phyloP scores from a whole-genome alignment of 2,888 invertebrate genomes.

The Hedychridium roseum region DNA sequence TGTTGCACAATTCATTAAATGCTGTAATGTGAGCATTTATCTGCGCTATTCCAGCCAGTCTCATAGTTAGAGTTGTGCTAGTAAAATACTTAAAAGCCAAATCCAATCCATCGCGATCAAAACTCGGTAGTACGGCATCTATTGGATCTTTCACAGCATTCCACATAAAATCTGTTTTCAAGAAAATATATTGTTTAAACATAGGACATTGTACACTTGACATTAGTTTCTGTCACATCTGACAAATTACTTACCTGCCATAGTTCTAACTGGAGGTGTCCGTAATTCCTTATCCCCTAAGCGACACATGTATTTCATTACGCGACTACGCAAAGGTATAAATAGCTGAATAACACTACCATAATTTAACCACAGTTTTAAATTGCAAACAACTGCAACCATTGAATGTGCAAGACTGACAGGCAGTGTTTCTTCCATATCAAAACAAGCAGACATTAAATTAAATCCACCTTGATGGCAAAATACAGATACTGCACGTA shows the following conservation, averaged over 20 bases:
- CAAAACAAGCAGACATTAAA: slow-evolving; percentile 88
- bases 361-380: slow-evolving; percentile 93
- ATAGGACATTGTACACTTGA: not conserved
- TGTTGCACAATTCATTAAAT: slow-evolving; percentile 90
- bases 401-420: slow-evolving; percentile 91
- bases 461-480: slow-evolving; percentile 90
- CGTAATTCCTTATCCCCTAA: slow-evolving; percentile 91
- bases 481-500: slow-evolving; percentile 92
- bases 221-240: not conserved
- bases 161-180: slow-evolving; percentile 86
- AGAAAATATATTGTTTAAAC: slow-evolving; percentile 4
- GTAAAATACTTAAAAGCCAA: slow-evolving; percentile 97
- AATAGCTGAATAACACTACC: slow-evolving; percentile 88
- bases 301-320: slow-evolving; percentile 92
- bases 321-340: slow-evolving; percentile 85
- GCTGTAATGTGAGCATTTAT: slow-evolving; percentile 93
- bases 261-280: slow-evolving; percentile 86
- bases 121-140: slow-evolving; percentile 80
- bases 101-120: slow-evolving; percentile 88
- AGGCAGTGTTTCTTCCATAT: slow-evolving; percentile 79
- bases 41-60: slow-evolving; percentile 91
- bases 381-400: slow-evolving; percentile 89
- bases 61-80: slow-evolving; percentile 92
- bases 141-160: slow-evolving; percentile 92
- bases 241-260: slow-evolving; percentile 78